Evolutionary conservation across 2,113 vertebrate genomes (phyloP).

Genomic region (Hydrolagus affinis): DNA sequence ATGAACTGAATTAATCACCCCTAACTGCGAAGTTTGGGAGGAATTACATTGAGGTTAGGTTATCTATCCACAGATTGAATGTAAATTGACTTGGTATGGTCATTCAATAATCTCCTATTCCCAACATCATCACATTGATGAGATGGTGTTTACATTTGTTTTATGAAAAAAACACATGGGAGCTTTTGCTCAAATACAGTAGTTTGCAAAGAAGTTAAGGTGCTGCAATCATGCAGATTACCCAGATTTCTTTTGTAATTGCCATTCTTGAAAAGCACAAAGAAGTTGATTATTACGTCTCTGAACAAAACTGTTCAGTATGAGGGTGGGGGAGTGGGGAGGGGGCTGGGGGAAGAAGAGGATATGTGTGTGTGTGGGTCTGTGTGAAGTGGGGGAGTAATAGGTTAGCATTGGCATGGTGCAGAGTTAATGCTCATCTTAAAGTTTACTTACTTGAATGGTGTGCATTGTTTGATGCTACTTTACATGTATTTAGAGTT

Average conservation of each 20-base stretch:
- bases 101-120: background rate
- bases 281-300: background rate
- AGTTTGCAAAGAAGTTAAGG: background rate
- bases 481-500: conserved; percentile 16
- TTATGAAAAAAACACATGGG: background rate
- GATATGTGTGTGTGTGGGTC: background rate
- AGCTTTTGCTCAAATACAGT: background rate
- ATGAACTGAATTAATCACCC: background rate
- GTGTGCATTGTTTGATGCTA: background rate
- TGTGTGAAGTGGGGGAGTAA: background rate
- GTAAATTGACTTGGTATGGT: conserved; percentile 4
- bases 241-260: conserved; percentile 12
- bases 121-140: background rate
- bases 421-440: background rate
- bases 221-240: conserved; percentile 17
- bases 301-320: background rate
- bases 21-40: background rate
- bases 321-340: background rate
- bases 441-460: background rate
- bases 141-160: background rate
- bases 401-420: background rate
- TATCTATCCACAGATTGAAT: background rate
- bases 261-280: conserved; percentile 16
- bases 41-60: background rate
- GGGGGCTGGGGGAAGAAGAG: background rate